Conservation (phyloP, 2,113 vertebrate genomes). For the Felis chaus region DNA sequence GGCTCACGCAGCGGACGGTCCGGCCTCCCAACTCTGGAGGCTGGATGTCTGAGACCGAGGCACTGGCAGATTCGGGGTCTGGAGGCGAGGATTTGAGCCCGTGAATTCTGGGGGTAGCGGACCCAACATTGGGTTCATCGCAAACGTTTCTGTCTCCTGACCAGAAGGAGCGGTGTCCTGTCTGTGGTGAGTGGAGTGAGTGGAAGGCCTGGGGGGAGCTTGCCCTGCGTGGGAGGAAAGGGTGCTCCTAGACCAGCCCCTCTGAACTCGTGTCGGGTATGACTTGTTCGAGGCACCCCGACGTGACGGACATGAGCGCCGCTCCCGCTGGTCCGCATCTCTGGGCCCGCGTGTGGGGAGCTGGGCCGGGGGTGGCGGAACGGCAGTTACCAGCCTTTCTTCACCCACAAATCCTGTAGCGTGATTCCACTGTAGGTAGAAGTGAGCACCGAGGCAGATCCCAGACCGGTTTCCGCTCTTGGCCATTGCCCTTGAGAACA, state of each 20-base stretch:
- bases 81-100: not conserved
- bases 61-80: not conserved
- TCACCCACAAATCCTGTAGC: not conserved
- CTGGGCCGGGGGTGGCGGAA: not conserved
- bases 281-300: too few relatives aligned
- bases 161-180: not conserved
- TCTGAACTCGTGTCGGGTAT: not conserved
- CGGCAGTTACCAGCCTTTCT: not conserved
- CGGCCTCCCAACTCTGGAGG: not conserved
- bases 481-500: not conserved
- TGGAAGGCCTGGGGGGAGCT: too few relatives aligned
- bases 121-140: not conserved
- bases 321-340: not conserved
- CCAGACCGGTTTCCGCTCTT: not conserved
- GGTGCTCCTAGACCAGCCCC: not conserved
- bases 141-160: not conserved
- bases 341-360: not conserved
- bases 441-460: rapidly evolving
- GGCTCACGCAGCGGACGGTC: rapidly evolving
- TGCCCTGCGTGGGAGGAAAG: not conserved
- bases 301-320: rapidly evolving
- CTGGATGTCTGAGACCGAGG: not conserved
- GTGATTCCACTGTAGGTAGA: not conserved
- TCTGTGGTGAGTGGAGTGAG: not conserved
- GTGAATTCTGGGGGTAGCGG: not conserved